A percentile compares a stretch with the other conserved stretches of the same genome.
Evolutionary conservation across 1,140 invertebrate species (phyloP).

Genomic region (Araneus ventricosus): DNA sequence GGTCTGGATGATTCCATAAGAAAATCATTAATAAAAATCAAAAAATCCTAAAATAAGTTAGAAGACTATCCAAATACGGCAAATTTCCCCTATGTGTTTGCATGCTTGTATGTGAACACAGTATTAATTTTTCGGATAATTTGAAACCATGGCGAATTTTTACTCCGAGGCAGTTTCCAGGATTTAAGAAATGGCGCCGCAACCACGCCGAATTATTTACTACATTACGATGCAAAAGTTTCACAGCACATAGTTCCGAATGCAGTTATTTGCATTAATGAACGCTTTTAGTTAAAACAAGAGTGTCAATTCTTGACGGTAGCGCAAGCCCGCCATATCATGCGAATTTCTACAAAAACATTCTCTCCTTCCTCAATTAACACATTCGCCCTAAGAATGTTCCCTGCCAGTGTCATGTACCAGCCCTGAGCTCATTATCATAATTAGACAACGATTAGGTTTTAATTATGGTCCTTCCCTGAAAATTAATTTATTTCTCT

Average conservation of each 20-base stretch:
- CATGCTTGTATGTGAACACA: too few relatives aligned
- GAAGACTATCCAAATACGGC: too few relatives aligned
- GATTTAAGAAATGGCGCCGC: too few relatives aligned
- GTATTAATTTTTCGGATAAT: too few relatives aligned
- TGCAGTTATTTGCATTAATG: background rate
- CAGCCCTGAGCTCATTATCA: slow-evolving; percentile 29
- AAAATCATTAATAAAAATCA: too few relatives aligned
- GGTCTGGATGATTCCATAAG: too few relatives aligned
- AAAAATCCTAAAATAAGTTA: too few relatives aligned
- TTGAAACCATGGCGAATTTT: too few relatives aligned
- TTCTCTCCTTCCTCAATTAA: slow-evolving; percentile 25
- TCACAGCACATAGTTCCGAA: background rate
- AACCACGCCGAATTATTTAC: too few relatives aligned
- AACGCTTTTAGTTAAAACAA: background rate
- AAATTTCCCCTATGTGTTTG: too few relatives aligned
- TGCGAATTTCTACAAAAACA: slow-evolving; percentile 17
- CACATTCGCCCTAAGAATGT: background rate
- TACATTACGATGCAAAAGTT: background rate
- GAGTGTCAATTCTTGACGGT: background rate
- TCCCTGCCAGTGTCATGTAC: background rate
- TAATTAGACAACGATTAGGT: slow-evolving; percentile 55
- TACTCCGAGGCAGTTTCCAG: too few relatives aligned
- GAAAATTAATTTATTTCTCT: slow-evolving; percentile 43
- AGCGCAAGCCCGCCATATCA: background rate
- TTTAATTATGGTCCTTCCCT: slow-evolving; percentile 42